Percentiles rank a stretch among this genome's conserved stretches.
Evolutionary conservation across 1,140 invertebrate genomes (phyloP).

Genomic region (Brachionus plicatilis): DNA sequence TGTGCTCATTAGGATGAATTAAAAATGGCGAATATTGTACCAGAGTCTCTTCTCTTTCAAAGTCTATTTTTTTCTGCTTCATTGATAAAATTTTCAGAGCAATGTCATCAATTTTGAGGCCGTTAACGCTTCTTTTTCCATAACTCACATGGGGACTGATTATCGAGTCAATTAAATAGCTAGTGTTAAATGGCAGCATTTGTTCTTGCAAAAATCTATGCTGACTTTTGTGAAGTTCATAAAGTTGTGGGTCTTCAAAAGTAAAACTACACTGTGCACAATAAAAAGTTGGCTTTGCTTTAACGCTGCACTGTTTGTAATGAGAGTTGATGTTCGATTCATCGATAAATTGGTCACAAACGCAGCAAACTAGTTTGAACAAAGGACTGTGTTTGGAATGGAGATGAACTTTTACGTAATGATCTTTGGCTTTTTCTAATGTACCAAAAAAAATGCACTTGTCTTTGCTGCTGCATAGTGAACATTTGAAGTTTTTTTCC

Average conservation of each 20-base stretch:
- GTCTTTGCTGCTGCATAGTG: not conserved
- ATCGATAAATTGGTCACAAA: not conserved
- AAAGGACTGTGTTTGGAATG: not conserved
- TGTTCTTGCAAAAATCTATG: not conserved
- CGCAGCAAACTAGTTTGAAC: not conserved
- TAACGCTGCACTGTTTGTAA: not conserved
- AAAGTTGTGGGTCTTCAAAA: not conserved
- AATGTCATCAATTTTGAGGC: not conserved
- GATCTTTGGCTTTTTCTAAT: not conserved
- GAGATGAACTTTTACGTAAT: not conserved
- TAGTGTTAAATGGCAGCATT: not conserved
- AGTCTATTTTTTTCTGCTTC: conserved; percentile 10
- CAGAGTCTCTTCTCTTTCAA: not conserved
- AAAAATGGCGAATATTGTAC: not conserved
- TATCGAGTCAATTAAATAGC: not conserved
- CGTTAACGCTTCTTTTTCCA: not conserved
- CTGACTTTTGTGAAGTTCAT: not conserved
- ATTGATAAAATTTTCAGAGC: conserved; percentile 10
- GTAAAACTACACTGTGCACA: not conserved
- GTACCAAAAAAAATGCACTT: not conserved
- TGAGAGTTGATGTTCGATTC: not conserved
- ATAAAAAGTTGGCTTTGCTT: not conserved
- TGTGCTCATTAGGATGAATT: not conserved
- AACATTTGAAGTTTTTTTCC: not conserved
- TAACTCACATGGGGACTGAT: not conserved